phyloP scores from a whole-genome alignment of 2,113 vertebrate genomes.

The Brachyhypopomus occidentalis region DNA sequence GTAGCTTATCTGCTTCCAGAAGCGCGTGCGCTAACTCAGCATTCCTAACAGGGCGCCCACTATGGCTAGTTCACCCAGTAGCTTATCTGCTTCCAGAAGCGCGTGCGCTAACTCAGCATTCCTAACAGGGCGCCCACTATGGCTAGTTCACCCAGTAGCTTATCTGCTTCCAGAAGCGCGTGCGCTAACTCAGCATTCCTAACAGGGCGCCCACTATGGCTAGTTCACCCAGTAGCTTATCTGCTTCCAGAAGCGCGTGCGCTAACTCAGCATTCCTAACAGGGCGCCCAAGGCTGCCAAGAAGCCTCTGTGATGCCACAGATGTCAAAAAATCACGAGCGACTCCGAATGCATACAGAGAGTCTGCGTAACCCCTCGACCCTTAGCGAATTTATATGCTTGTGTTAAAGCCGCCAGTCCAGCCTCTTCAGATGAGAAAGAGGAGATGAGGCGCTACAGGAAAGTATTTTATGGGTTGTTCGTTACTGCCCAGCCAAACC shows the following conservation, averaged over 20 bases:
- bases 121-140: no score
- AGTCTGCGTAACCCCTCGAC: conserved; percentile 1
- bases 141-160: no score
- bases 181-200: neutral
- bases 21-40: no score
- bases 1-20: no score
- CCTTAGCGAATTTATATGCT: neutral
- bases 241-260: no score
- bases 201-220: neutral
- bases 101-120: no score
- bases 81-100: no score
- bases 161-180: no score
- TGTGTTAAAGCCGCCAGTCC: neutral
- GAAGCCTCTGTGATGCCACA: neutral
- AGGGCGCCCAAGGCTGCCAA: neutral
- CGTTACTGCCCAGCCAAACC: neutral
- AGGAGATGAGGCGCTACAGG: neutral
- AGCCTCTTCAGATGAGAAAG: neutral
- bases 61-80: no score
- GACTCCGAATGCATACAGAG: neutral
- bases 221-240: no score
- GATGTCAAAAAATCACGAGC: neutral
- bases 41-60: no score
- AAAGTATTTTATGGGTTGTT: neutral
- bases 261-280: neutral